A percentile compares a stretch with the other conserved stretches of the same genome.
phyloP scores from a whole-genome alignment of 2,888 invertebrate species.

The Macaria notata region DNA sequence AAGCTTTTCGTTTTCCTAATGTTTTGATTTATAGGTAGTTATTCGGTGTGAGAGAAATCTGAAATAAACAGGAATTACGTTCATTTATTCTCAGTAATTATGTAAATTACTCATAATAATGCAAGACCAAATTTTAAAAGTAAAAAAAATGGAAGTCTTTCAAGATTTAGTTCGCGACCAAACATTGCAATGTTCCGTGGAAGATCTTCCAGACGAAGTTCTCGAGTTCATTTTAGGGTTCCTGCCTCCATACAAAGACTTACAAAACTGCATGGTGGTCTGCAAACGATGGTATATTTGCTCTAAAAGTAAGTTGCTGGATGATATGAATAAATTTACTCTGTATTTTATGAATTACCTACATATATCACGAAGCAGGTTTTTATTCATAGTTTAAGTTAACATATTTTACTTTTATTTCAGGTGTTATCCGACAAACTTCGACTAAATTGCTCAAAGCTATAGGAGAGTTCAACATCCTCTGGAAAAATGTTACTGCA shows the following conservation, averaged over 20 bases:
- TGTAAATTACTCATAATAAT: constrained; percentile 19
- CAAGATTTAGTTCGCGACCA: constrained; percentile 57
- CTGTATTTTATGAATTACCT: too few relatives aligned
- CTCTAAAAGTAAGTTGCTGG: constrained; percentile 88
- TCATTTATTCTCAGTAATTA: constrained; percentile 15
- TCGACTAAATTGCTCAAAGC: constrained; percentile 89
- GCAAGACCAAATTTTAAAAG: constrained; percentile 17
- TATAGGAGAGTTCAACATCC: constrained; percentile 87
- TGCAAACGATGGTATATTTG: constrained; percentile 93
- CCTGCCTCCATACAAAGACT: constrained; percentile 94
- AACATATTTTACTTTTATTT: constrained; percentile 34
- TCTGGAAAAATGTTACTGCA: constrained; percentile 86
- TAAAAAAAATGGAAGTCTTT: constrained; percentile 62
- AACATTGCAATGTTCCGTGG: constrained; percentile 64
- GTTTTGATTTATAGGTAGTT: constrained; percentile 13
- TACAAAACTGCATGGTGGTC: constrained; percentile 92
- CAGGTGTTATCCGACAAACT: constrained; percentile 91
- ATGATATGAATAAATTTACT: too few relatives aligned
- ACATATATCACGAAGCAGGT: too few relatives aligned
- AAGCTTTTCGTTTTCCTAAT: constrained; percentile 9
- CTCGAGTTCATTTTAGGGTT: constrained; percentile 95
- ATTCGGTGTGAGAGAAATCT: constrained; percentile 16
- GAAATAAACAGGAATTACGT: constrained; percentile 5
- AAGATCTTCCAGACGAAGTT: constrained; percentile 95
- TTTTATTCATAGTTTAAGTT: too few relatives aligned